Base-by-base conservation (phyloP, 2,888 invertebrate genomes). In the Heteropelma amictum region DNA sequence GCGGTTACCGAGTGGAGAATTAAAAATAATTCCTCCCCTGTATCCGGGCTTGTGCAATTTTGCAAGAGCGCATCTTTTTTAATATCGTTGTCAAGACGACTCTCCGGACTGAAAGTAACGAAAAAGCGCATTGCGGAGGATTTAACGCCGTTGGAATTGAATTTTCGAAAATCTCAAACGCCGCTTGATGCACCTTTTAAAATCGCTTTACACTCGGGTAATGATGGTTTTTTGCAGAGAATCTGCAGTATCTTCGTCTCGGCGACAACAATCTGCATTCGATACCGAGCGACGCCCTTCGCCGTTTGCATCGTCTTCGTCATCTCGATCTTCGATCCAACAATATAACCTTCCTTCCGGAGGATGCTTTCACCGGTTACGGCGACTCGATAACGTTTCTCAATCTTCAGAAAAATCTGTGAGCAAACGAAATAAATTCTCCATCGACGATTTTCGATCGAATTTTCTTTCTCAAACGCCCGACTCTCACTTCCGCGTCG, bases 341-440 rank as follows among this genome's bases (percentile, higher is more conserved):
- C 89, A 96, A 96, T 89, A 97, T 97, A 80, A 94, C 94, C 14
- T 91, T 92, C 73, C 93, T 97, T 63, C 92, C 93, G 26, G 97
- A 97, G 81, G 96, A 97, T 84, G 96, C 96, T 1, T 97, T 97
- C 88, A 93, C 94, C 5, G 95, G 96, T 53, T 97, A 95, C 84
- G 97, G 97, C 21, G 96, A 96, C 88, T 96, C 96, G 26, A 95
- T 97, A 79, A 97, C 97, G n/a, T 97, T 97, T 90, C 92, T 97
- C 26, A 96, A 96, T 88, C 90, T 97, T 78, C 96, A 97, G 86
- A 97, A 97, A 89, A 97, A 97, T 88, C 94, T 95, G 97, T 97
- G 91, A 94, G 94, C 90, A 67, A 56, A 8, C 17, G 14, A 35
- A 35, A 10, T 10, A 1, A 5, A n/a, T n/a, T 26, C 3, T 10